Conservation (phyloP, 2,888 invertebrate genomes). For the Rutpela maculata region DNA sequence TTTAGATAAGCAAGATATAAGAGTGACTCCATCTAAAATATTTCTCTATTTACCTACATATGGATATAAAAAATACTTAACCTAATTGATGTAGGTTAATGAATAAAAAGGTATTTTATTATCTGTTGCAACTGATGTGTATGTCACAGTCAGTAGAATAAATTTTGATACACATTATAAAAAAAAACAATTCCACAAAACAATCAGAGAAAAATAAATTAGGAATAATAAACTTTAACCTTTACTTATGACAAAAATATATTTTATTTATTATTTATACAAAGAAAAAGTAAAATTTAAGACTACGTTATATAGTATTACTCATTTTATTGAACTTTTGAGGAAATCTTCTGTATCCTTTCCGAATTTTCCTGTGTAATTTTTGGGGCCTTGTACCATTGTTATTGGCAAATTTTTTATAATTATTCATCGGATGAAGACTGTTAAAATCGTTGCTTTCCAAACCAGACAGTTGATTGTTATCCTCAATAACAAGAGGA, state of each 20-base stretch:
- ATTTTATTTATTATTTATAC: not conserved
- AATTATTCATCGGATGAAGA: conserved; percentile 7
- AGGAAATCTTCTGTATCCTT: conserved; percentile 29
- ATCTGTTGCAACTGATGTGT: not conserved
- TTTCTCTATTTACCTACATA: not conserved
- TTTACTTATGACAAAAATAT: not conserved
- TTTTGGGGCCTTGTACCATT: conserved; percentile 12
- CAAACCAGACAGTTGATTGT: conserved; percentile 25
- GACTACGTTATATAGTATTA: conserved; percentile 42
- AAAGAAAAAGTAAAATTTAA: conserved; percentile 34
- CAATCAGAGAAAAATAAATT: not conserved
- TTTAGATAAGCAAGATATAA: too few species aligned
- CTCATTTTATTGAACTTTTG: conserved; percentile 41
- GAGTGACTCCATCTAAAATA: not conserved
- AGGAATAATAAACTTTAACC: not conserved
- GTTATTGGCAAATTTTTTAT: conserved; percentile 30
- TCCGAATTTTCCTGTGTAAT: conserved; percentile 34
- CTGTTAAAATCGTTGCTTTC: conserved; percentile 23
- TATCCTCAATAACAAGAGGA: conserved; percentile 37
- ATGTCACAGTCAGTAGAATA: not conserved
- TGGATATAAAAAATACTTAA: not conserved
- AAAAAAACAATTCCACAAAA: too few species aligned
- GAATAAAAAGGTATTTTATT: not conserved
- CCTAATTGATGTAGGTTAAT: not conserved
- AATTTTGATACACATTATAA: not conserved